Evolutionary conservation across 92 coral and sea anemone species (phyloP).

Genomic region (Phymanthus crucifer): DNA sequence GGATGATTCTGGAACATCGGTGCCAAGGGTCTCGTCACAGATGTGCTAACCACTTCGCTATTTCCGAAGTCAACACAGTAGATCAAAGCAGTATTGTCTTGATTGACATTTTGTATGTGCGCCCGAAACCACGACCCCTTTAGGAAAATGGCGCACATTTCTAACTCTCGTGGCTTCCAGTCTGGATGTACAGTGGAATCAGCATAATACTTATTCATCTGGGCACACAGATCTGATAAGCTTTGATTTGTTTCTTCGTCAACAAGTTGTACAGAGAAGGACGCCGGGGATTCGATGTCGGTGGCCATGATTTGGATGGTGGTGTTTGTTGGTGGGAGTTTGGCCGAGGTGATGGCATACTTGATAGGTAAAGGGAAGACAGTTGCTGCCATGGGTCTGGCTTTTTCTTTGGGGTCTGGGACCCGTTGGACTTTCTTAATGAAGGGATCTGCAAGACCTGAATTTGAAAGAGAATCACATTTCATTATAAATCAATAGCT

Average conservation of each 20-base stretch:
- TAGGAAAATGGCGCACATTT: constrained; percentile 37
- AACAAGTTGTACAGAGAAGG: constrained; percentile 40
- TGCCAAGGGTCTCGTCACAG: constrained; percentile 65
- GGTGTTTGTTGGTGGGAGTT: constrained; percentile 20
- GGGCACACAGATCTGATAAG: constrained; percentile 23
- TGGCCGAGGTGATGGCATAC: constrained; percentile 41
- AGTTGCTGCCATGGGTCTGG: background rate
- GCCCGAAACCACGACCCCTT: constrained; percentile 79
- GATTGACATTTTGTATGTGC: constrained; percentile 38
- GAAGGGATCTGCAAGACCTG: constrained; percentile 26
- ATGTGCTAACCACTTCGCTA: constrained; percentile 46
- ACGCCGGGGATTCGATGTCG: constrained; percentile 32
- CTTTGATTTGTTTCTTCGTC: constrained; percentile 31
- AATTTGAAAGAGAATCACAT: background rate
- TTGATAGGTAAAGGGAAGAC: background rate
- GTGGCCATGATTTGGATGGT: constrained; percentile 42
- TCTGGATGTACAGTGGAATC: constrained; percentile 17
- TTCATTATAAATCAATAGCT: background rate
- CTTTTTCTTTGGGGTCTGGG: background rate
- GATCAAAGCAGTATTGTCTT: constrained; percentile 43
- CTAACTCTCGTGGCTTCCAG: constrained; percentile 34
- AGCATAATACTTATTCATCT: constrained; percentile 53
- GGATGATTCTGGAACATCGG: constrained; percentile 48
- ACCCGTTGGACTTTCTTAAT: background rate
- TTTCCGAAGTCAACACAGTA: constrained; percentile 88